Conservation (phyloP, 2,113 vertebrate species). For the Heloderma charlesbogerti region DNA sequence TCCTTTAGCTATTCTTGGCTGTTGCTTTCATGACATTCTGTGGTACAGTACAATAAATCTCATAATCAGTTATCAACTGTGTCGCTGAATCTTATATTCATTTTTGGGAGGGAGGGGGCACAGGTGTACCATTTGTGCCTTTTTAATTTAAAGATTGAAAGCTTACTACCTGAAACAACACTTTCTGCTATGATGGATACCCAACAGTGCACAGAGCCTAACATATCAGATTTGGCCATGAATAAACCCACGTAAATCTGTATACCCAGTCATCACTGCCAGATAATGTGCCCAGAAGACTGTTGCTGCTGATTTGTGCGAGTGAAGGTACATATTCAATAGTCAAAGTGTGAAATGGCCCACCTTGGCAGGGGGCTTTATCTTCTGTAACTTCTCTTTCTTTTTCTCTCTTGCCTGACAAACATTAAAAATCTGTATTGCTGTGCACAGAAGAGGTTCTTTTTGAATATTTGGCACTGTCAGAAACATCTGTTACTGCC, state of each 20-base stretch:
- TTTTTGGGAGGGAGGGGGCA: not conserved
- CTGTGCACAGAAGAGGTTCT: not conserved
- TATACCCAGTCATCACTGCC: not conserved
- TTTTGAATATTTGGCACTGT: constrained; percentile 44
- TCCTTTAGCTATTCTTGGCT: constrained; percentile 33
- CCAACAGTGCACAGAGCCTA: too few species aligned
- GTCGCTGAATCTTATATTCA: not conserved
- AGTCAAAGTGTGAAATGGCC: not conserved
- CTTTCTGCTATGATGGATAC: too few species aligned
- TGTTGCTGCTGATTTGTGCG: not conserved
- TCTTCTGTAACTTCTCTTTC: constrained; percentile 11
- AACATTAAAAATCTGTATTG: not conserved
- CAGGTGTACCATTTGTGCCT: not conserved
- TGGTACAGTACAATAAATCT: not conserved
- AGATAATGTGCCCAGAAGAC: not conserved
- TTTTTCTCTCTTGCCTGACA: constrained; percentile 36
- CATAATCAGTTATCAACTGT: constrained; percentile 13
- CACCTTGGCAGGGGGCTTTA: not conserved
- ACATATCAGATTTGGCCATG: too few species aligned
- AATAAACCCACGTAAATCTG: not conserved
- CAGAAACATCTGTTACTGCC: constrained; percentile 54
- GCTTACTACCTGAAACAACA: not conserved
- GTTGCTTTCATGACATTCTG: not conserved
- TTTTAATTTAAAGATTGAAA: not conserved
- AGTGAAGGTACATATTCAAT: not conserved